A percentile compares a stretch with the other conserved stretches of the same genome.
These are phyloP conservation scores for Sciurus niger DNA, from an alignment of 2,113 vertebrate species.

Conservation along the genomic window DNA sequence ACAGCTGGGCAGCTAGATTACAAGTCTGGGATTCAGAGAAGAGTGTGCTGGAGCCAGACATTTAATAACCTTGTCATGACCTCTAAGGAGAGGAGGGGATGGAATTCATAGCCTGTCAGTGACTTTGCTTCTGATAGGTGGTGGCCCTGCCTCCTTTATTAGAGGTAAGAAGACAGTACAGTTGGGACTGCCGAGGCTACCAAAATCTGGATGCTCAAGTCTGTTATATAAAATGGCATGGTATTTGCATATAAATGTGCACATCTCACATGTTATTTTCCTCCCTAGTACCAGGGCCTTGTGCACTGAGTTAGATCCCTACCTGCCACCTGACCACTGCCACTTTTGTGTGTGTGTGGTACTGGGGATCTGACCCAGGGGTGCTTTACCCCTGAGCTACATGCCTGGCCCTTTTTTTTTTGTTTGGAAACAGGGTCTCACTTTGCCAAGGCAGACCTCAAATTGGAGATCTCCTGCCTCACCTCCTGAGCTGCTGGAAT, in stretches of 20 bases:
- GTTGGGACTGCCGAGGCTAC: not conserved
- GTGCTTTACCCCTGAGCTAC: too few species aligned
- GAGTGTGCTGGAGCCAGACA: not conserved
- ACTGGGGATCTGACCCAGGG: too few species aligned
- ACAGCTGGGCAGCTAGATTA: not conserved
- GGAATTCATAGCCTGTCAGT: not conserved
- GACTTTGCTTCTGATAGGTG: not conserved
- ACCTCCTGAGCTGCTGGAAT: too few species aligned
- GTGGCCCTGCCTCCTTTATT: not conserved
- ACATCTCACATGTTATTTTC: not conserved
- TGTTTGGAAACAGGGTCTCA: too few species aligned
- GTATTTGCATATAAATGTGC: not conserved
- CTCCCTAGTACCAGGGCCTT: too few species aligned
- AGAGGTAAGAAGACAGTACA: not conserved
- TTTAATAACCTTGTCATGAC: not conserved
- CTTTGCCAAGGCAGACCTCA: too few species aligned
- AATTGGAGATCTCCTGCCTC: too few species aligned
- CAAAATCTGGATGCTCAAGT: not conserved
- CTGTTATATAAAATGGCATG: not conserved
- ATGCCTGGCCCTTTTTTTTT: too few species aligned
- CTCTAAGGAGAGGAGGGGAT: not conserved
- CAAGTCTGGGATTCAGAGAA: not conserved
- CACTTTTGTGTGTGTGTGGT: too few species aligned
- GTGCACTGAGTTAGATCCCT: too few species aligned
- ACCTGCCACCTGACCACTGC: too few species aligned